These are phyloP conservation scores for Pararge aegeria DNA, from an alignment of 1,140 invertebrate species.

Conservation along the genomic window DNA sequence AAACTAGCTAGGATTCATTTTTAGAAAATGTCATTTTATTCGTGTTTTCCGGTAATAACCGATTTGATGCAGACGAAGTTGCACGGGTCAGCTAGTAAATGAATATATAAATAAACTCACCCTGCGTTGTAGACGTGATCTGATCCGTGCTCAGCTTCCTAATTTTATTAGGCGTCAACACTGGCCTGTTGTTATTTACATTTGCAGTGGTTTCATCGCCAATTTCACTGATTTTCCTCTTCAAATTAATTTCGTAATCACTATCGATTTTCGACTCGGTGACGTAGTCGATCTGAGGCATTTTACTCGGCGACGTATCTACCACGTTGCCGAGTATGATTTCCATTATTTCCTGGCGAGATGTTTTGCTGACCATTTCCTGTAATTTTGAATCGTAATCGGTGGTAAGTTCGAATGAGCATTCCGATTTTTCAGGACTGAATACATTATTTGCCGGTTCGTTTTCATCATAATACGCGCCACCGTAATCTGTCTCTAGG, in stretches of 20 bases:
- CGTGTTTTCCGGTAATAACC: too few species aligned
- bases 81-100: too few species aligned
- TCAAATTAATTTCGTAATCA: constrained; percentile 41
- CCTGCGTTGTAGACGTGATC: constrained; percentile 68
- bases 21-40: too few species aligned
- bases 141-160: constrained; percentile 64
- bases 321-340: constrained; percentile 63
- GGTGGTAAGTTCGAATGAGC: constrained; percentile 60
- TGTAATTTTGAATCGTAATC: constrained; percentile 70
- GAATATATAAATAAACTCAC: too few species aligned
- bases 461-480: constrained; percentile 27
- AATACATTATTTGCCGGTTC: constrained; percentile 42
- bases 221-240: constrained; percentile 49
- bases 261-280: constrained; percentile 53
- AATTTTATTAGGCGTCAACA: constrained; percentile 58
- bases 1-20: too few species aligned
- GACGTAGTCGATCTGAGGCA: constrained; percentile 65
- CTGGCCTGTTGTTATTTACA: constrained; percentile 59
- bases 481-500: constrained; percentile 36
- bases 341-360: constrained; percentile 68
- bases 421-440: constrained; percentile 68
- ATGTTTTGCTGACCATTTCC: constrained; percentile 69
- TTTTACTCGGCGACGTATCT: constrained; percentile 47
- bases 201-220: constrained; percentile 38
- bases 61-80: too few species aligned